phyloP scores from a whole-genome alignment of 1,140 invertebrate genomes.

The Metopolophium dirhodum region DNA sequence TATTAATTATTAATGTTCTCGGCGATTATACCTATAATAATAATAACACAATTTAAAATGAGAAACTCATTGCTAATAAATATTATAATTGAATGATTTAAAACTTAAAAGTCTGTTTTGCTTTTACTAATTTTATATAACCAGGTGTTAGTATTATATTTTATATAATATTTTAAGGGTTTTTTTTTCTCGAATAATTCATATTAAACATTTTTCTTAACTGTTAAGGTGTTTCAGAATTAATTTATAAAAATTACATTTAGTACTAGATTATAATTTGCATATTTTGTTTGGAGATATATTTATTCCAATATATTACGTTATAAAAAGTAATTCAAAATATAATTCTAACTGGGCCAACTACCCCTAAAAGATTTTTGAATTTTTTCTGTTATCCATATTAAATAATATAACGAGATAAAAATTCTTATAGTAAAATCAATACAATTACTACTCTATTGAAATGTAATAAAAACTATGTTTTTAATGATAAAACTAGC shows the following conservation, averaged over 20 bases:
- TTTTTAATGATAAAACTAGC: not conserved
- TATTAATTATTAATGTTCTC: too few species aligned
- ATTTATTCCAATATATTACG: not conserved
- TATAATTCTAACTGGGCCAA: not conserved
- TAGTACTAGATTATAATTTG: not conserved
- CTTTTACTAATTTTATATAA: too few species aligned
- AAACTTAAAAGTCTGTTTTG: too few species aligned
- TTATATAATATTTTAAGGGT: too few species aligned
- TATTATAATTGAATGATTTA: too few species aligned
- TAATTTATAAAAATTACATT: not conserved
- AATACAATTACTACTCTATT: not conserved
- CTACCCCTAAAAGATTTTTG: not conserved
- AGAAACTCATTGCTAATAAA: too few species aligned
- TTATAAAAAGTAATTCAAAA: not conserved
- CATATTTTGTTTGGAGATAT: not conserved
- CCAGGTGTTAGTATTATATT: too few species aligned
- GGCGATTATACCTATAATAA: too few species aligned
- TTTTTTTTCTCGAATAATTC: too few species aligned
- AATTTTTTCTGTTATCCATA: not conserved
- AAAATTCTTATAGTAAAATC: not conserved
- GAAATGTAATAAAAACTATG: not conserved
- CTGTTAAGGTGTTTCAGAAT: not conserved
- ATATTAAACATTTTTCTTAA: too few species aligned
- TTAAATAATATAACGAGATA: not conserved
- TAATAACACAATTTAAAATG: too few species aligned